Evolutionary conservation across 2,888 invertebrate genomes (phyloP).

Genomic region (Anodontia alba): DNA sequence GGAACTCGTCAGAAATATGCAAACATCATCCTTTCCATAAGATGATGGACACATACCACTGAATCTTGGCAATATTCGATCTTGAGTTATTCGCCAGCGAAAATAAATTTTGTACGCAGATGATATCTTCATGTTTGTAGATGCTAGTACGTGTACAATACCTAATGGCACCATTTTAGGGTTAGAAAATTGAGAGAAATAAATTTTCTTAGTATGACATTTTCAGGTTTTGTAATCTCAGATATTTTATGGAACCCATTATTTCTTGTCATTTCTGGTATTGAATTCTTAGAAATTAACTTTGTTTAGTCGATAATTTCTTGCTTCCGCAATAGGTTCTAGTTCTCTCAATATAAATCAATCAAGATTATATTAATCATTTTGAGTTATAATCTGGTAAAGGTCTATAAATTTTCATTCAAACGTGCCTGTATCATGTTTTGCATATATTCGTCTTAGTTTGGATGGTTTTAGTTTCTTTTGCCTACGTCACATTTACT

Average conservation of each 20-base stretch:
- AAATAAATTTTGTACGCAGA: too few relatives aligned
- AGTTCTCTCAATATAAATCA: not conserved
- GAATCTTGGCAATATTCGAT: too few relatives aligned
- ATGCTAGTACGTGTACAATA: not conserved
- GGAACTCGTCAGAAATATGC: too few relatives aligned
- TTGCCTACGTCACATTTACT: too few relatives aligned
- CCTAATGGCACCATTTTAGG: not conserved
- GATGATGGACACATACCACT: too few relatives aligned
- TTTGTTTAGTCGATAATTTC: slow-evolving; percentile 6
- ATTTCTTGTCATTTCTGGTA: slow-evolving; percentile 8
- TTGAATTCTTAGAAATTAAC: slow-evolving; percentile 10
- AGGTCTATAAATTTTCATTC: not conserved
- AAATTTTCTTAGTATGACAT: slow-evolving; percentile 6
- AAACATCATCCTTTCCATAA: too few relatives aligned
- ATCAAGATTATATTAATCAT: not conserved
- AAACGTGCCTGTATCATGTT: not conserved
- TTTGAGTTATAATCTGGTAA: not conserved
- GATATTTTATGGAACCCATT: not conserved
- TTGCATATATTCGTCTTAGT: not conserved
- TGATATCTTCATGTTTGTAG: too few relatives aligned
- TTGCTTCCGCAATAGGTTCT: not conserved
- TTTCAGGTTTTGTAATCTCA: not conserved
- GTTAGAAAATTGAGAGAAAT: not conserved
- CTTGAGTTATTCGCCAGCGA: too few relatives aligned
- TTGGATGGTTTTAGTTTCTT: too few relatives aligned